phyloP scores from a whole-genome alignment of 2,888 invertebrate genomes.

The Drosophila sordidula region DNA sequence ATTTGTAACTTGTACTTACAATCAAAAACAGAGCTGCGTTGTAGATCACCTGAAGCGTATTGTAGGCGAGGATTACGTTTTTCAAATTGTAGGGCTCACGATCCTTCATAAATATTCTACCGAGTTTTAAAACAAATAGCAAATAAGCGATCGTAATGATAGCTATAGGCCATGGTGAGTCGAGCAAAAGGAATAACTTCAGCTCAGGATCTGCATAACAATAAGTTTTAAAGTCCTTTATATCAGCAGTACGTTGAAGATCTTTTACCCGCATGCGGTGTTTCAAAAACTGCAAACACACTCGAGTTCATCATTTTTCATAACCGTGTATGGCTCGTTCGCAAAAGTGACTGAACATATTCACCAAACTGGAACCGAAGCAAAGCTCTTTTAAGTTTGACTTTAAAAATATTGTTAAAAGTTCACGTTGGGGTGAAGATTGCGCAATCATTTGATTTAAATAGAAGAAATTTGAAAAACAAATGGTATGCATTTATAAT shows the following conservation, averaged over 20 bases:
- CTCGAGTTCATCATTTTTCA: neutral
- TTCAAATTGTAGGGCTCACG: constrained; percentile 90
- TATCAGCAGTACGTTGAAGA: too few relatives aligned
- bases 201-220: constrained; percentile 3
- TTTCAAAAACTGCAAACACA: neutral
- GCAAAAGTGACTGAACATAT: neutral
- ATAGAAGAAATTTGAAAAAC: too few relatives aligned
- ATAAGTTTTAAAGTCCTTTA: neutral
- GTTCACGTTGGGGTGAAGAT: too few relatives aligned
- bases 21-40: constrained; percentile 87
- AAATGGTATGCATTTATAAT: neutral
- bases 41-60: constrained; percentile 93
- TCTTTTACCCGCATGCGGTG: constrained; percentile 1
- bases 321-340: neutral
- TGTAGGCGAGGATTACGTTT: constrained; percentile 90
- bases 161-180: constrained; percentile 89
- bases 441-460: too few relatives aligned
- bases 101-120: constrained; percentile 90
- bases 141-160: constrained; percentile 88
- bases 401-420: neutral
- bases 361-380: neutral
- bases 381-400: neutral
- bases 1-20: constrained; percentile 57
- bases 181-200: constrained; percentile 87
- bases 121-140: constrained; percentile 90